Base-by-base conservation (phyloP, 2,888 invertebrate genomes). In the Pollenia griseotomentosa region DNA sequence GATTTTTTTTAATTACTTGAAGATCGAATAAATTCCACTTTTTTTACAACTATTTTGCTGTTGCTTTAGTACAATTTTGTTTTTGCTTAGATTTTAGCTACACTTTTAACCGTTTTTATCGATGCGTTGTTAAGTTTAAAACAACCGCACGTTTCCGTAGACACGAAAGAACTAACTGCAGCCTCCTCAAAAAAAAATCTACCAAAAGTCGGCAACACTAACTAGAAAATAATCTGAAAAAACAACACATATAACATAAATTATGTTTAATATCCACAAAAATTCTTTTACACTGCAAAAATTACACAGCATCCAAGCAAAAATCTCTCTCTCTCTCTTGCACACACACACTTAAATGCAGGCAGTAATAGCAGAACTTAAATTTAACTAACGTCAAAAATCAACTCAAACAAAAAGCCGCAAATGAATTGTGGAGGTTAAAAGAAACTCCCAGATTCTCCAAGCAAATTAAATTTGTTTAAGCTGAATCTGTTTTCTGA, bases 121-220 rank as follows among this genome's bases (percentile, higher is more conserved):
- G 16, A 19, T 59, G 44, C 83, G 78, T 55, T 68, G 19, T 33
- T 55, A 16, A 48, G 55, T 55, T 68, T 79, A 55, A 78, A 86
- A 81, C 88, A 89, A 92, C 92, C 91, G 91, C 89, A 91, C 91
- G 89, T 89, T 89, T 89, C 88, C 90, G 87, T 90, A 90, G 91
- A 90, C 91, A 91, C 92, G 91, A 91, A 89, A 90, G 88, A 89
- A 92, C 92, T 92, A 87, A 92, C 89, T 81, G 65, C 83, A 86
- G 87, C 80, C 78, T 84, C 88, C 83, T 83, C 85, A 86, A 73
- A 89, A 83, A 19, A 86, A 78, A 77, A 80, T 86, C 85, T 89
- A 85, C 86, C 77, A 85, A 89, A 88, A 88, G 89, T 90, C 88
- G 89, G 88, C 89, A 91, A 89, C 90, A 90, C 87, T 89, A 89